Evolutionary conservation across 1,140 invertebrate genomes (phyloP), one percentile per base, ranked within the genome.

Genomic region (Philopotamus ludificatus): DNA sequence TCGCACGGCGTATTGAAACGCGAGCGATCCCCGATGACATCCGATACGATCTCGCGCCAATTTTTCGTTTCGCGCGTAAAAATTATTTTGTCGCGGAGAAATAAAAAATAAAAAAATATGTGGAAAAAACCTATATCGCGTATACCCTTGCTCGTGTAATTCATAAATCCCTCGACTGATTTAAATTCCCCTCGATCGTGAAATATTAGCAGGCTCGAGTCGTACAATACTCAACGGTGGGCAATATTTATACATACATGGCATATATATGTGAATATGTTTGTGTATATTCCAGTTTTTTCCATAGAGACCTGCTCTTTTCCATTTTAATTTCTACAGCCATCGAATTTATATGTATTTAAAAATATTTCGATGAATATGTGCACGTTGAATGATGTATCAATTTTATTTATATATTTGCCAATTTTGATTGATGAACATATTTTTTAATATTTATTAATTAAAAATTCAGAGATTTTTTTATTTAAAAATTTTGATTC

Each of bases 251-350:
- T 22, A 20, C 2, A 20, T 22, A 16, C 4, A 49, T 15, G 42
- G 42, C n/a, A 12, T 44, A 18, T 12, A 18, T 49, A 18, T 16
- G 18, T 54, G 21, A 34, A 20, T 54, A 54, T 21, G 23, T 3
- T n/a, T 22, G 22, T 25, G 28, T 51, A 51, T 54, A n/a, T n/a
- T n/a, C n/a, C n/a, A n/a, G 49, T 63, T 63, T 54, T 62, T 22
- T 25, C 66, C 53, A 53, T 15, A 12, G 66, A 63, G 61, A 67
- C 49, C 63, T 63, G 60, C 39, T 63, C 54, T 67, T 67, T 63
- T 63, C 54, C 66, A 67, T 58, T 67, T 67, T 67, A 67, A 67
- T 67, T 54, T 55, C 60, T 60, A 55, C 57, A 12, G 25, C 23
- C 66, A 67, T 63, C 63, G 54, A 58, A 67, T 63, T 67, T 64